These are phyloP conservation scores for Alauda arvensis DNA, from an alignment of 2,797 vertebrate genomes.

Conservation along the genomic window DNA sequence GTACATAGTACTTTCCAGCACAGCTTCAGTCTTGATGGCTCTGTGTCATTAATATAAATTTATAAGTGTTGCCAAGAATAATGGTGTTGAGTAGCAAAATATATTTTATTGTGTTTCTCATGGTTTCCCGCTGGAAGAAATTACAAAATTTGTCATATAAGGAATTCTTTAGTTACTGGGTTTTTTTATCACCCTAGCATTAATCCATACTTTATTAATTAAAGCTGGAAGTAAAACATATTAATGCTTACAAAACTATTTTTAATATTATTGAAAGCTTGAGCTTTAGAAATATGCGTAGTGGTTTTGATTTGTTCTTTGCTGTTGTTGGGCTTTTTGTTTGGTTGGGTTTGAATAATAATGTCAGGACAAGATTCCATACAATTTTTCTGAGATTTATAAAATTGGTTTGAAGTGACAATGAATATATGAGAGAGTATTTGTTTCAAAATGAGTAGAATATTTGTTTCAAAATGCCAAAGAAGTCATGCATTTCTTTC, in stretches of 20 bases:
- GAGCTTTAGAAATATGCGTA: background rate
- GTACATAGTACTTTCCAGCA: background rate
- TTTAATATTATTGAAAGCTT: background rate
- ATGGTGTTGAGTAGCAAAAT: background rate
- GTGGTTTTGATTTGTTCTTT: fast-evolving
- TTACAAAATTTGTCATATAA: background rate
- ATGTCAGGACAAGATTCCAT: background rate
- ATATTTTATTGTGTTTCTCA: background rate
- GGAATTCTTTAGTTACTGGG: background rate
- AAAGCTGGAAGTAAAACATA: background rate
- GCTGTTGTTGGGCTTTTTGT: too few relatives aligned
- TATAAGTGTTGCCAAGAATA: background rate
- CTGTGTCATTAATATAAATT: background rate
- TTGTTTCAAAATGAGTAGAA: background rate
- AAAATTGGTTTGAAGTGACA: background rate
- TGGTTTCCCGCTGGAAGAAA: fast-evolving
- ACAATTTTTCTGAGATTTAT: background rate
- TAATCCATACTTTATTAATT: background rate
- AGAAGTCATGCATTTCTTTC: background rate
- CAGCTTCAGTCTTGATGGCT: background rate
- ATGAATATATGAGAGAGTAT: background rate
- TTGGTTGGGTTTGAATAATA: background rate
- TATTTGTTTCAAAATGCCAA: background rate
- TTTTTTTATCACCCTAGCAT: background rate
- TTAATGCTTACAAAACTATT: background rate